Conservation (phyloP, 2,113 vertebrate species). For the Tursiops truncatus region DNA sequence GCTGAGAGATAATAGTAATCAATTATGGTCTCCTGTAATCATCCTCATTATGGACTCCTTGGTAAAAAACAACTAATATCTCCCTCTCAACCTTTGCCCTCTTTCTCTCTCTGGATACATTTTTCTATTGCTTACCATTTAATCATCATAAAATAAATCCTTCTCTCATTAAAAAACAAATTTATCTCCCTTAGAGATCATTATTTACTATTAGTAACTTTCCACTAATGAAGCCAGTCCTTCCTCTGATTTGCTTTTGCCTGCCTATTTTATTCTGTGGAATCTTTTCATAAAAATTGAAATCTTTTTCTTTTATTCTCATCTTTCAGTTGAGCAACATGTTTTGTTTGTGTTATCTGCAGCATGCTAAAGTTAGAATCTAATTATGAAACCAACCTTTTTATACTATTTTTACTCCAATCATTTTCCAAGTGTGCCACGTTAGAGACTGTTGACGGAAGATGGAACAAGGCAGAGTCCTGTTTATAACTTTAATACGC, state of each 20-base stretch:
- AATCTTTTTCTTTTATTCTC: background rate
- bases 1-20: slow-evolving; percentile 63
- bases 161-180: slow-evolving; percentile 60
- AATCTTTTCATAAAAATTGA: slow-evolving; percentile 7
- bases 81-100: slow-evolving; percentile 50
- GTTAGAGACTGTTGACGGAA: slow-evolving; percentile 13
- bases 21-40: slow-evolving; percentile 54
- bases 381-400: background rate
- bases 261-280: background rate
- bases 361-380: slow-evolving; percentile 6
- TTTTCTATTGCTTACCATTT: slow-evolving; percentile 57
- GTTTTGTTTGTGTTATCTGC: slow-evolving; percentile 31
- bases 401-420: background rate
- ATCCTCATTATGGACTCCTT: slow-evolving; percentile 43
- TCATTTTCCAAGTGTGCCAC: background rate
- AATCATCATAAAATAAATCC: slow-evolving; percentile 70
- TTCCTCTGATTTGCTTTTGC: slow-evolving; percentile 28
- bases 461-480: background rate
- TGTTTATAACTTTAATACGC: background rate
- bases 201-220: slow-evolving; percentile 60
- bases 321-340: background rate
- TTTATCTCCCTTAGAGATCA: slow-evolving; percentile 41
- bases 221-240: slow-evolving; percentile 39
- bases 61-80: slow-evolving; percentile 57
- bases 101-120: slow-evolving; percentile 60